phyloP scores from a whole-genome alignment of 1,140 invertebrate genomes.

The Pogonomyrmex barbatus region DNA sequence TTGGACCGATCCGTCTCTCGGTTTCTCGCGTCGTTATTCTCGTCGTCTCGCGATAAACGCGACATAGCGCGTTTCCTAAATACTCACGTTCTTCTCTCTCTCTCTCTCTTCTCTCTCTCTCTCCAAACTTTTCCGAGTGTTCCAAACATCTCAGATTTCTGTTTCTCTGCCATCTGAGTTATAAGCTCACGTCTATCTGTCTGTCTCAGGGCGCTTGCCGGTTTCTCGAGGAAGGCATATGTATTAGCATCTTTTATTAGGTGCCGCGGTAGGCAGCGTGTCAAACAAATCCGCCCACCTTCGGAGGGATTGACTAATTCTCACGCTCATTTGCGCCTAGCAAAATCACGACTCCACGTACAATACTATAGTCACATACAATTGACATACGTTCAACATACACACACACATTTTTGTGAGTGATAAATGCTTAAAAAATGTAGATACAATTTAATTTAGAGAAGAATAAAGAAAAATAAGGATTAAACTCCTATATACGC shows the following conservation, averaged over 20 bases:
- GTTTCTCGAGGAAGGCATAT: slow-evolving; percentile 33
- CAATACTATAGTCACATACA: neutral
- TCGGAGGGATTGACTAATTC: neutral
- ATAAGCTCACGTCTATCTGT: slow-evolving; percentile 6
- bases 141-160: slow-evolving; percentile 53
- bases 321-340: neutral
- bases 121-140: slow-evolving; percentile 38
- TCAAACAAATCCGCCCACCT: slow-evolving; percentile 75
- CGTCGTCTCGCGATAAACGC: slow-evolving; percentile 31
- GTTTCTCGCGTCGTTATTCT: slow-evolving; percentile 39
- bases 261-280: slow-evolving; percentile 73
- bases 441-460: neutral
- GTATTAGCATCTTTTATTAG: slow-evolving; percentile 79
- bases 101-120: neutral
- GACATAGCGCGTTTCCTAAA: slow-evolving; percentile 40
- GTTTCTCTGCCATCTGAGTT: slow-evolving; percentile 49
- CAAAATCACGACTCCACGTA: neutral
- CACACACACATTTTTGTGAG: neutral
- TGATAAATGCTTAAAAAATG: too few species aligned
- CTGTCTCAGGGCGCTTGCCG: neutral
- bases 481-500: too few species aligned
- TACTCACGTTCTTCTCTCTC: slow-evolving; percentile 13
- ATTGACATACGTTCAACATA: neutral
- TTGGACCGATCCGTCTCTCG: neutral
- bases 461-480: neutral